Conservation (phyloP, 2,888 invertebrate genomes). For the Brachycybe producta region DNA sequence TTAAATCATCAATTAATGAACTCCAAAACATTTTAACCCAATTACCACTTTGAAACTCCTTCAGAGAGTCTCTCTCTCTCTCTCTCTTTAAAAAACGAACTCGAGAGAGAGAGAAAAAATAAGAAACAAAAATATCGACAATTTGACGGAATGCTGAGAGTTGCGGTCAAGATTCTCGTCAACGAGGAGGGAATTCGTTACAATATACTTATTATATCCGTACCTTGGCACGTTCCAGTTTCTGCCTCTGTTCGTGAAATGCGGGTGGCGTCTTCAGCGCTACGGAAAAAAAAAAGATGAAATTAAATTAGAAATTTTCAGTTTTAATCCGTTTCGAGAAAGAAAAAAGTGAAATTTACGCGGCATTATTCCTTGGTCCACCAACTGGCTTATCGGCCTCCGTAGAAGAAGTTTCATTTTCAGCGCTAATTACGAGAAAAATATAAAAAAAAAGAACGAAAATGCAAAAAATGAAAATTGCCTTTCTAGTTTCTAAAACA, state of each 20-base stretch:
- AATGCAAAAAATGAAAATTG: too few species aligned
- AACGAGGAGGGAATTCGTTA: too few species aligned
- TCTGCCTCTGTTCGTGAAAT: slow-evolving; percentile 88
- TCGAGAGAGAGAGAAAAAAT: slow-evolving; percentile 21
- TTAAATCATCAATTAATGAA: too few species aligned
- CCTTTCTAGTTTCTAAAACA: too few species aligned
- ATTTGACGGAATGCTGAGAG: too few species aligned
- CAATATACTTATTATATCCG: slow-evolving; percentile 14
- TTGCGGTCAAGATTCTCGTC: too few species aligned
- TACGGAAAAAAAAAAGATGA: slow-evolving; percentile 36
- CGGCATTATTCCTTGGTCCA: slow-evolving; percentile 96
- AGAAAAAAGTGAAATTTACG: slow-evolving; percentile 55
- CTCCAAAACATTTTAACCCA: too few species aligned
- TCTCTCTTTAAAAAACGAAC: too few species aligned
- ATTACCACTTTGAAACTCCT: too few species aligned
- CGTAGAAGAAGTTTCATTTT: slow-evolving; percentile 94
- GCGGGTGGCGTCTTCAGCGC: slow-evolving; percentile 89
- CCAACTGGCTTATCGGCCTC: slow-evolving; percentile 85
- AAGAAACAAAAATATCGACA: slow-evolving; percentile 16
- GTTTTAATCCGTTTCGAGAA: neutral
- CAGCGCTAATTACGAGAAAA: slow-evolving; percentile 52
- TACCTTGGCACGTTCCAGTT: slow-evolving; percentile 79
- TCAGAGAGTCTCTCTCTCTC: too few species aligned
- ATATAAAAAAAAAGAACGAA: slow-evolving; percentile 12
- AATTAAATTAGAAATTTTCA: neutral